These are phyloP conservation scores for Triplophysa rosa DNA, from an alignment of 2,113 vertebrate species.

Conservation along the genomic window DNA sequence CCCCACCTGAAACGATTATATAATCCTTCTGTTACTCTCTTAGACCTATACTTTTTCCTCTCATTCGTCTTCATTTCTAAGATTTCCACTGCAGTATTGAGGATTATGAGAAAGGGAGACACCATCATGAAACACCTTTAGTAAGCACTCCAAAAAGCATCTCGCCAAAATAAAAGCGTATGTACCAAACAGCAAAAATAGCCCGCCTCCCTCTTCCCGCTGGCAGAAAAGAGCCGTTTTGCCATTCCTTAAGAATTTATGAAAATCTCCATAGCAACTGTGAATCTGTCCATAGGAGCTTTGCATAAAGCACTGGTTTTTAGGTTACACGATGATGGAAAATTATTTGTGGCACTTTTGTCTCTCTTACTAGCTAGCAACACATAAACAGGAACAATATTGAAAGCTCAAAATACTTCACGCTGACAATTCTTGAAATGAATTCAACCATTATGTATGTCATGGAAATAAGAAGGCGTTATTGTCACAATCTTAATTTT, in stretches of 20 bases:
- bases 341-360: neutral
- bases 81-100: neutral
- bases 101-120: neutral
- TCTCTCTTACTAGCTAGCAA: neutral
- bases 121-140: neutral
- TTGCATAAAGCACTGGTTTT: neutral
- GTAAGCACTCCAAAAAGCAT: conserved; percentile 26
- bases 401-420: too few relatives aligned
- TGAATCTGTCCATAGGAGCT: conserved; percentile 40
- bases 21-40: neutral
- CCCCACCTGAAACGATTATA: neutral
- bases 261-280: conserved; percentile 57
- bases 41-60: neutral
- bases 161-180: neutral
- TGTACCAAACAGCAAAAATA: conserved; percentile 17
- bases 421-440: too few relatives aligned
- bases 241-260: conserved; percentile 41
- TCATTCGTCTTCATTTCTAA: neutral
- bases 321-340: conserved; percentile 31
- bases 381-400: too few relatives aligned
- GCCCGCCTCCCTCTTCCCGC: conserved; percentile 4
- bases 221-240: conserved; percentile 35
- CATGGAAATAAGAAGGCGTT: too few relatives aligned
- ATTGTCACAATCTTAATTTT: too few relatives aligned
- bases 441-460: too few relatives aligned